A percentile compares a stretch with the other conserved stretches of the same genome.
These are phyloP conservation scores for Tachyglossus aculeatus DNA, from an alignment of 2,797 vertebrate species.

Conservation along the genomic window DNA sequence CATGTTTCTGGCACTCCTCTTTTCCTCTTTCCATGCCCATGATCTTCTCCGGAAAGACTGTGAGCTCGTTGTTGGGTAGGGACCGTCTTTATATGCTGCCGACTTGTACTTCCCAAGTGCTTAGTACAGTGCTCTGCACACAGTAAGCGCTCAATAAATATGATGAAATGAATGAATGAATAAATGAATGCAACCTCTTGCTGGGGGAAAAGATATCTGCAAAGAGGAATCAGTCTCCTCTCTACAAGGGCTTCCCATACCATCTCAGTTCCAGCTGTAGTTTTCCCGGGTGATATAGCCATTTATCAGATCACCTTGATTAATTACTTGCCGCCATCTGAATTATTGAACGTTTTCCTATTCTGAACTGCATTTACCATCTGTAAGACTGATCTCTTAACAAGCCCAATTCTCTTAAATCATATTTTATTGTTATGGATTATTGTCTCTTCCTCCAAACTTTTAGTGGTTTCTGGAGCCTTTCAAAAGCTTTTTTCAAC, in stretches of 20 bases:
- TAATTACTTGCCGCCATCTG: neutral
- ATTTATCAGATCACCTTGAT: neutral
- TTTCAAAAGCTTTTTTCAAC: constrained; percentile 5
- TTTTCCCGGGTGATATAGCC: neutral
- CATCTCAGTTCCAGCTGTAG: neutral
- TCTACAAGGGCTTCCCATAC: neutral
- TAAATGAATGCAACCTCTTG: too few species aligned
- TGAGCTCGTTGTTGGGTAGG: too few species aligned
- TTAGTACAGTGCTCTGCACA: too few species aligned
- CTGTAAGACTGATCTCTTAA: neutral
- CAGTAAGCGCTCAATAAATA: too few species aligned
- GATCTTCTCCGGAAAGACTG: too few species aligned
- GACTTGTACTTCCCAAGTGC: too few species aligned
- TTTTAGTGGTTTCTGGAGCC: constrained; percentile 7
- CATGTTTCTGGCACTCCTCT: too few species aligned
- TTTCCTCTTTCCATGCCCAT: too few species aligned
- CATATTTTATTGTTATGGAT: neutral
- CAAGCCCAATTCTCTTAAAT: constrained; percentile 3
- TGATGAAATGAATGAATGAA: too few species aligned
- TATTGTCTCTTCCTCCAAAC: neutral
- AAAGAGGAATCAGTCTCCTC: too few species aligned
- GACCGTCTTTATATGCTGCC: too few species aligned
- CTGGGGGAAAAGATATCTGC: too few species aligned
- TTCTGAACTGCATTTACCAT: neutral
- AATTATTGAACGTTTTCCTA: neutral